Base-by-base conservation (phyloP, 2,113 vertebrate species). In the Rhinoderma darwinii region DNA sequence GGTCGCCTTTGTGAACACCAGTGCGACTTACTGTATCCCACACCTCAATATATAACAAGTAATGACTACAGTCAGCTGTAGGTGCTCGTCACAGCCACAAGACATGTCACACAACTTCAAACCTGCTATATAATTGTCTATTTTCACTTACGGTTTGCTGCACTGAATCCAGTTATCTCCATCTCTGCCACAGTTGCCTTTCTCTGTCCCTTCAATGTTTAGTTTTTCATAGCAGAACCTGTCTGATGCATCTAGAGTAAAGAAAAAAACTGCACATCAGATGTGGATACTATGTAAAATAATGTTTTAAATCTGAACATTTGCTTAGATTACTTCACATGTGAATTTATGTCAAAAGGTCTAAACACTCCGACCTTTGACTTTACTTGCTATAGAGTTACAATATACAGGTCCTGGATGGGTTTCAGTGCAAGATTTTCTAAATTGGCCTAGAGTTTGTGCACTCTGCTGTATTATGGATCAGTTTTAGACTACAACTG, bases 191-290 rank as follows among this genome's bases (percentile, higher is more conserved):
- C 97, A 99, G 94, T 97, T 99, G 2, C 97, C 97, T 70, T 97
- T 95, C 89, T 98, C 97, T 0, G 97, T 98, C 73, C 97, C 97
- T 92, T 98, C 97, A 77, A 97, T 95, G 0, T 98, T 99, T 84
- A 99, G 93, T 89, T 98, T 98, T 94, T 98, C 97, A 0, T 99
- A 99, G 89, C 97, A 98, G 93, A 98, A 97, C 78, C 97, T 94
- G 90, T 98, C 97, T 0, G 97, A 96, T 0, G 97, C 96, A 88
- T 86, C 97, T 98, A 89, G 0, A 20, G 51, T 20, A 51, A 2
- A 39, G 63, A 86, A 87, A 2, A n/a, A 74, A 82, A 89, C 5
- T n/a, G 1, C 27, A 30, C 41, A n/a, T 77, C 25, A 75, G 11
- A 27, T 27, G 39, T 5, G 39, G 35, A n/a, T n/a, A n/a, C n/a